Evolutionary conservation across 2,888 invertebrate species (phyloP).

Genomic region (Stratiomys singularior): DNA sequence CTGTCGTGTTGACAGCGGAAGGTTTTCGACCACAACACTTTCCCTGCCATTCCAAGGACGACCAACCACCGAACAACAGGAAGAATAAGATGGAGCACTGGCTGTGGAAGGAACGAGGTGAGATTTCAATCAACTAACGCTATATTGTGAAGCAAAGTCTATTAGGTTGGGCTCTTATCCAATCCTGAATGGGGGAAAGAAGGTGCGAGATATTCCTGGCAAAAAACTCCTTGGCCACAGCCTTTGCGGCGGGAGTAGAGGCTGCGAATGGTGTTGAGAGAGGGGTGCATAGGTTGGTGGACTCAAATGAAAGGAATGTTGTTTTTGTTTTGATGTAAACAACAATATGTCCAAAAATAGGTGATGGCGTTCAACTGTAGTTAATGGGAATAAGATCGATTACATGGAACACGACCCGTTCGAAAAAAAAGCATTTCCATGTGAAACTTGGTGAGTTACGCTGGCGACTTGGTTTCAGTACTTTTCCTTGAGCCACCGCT

Average conservation of each 20-base stretch:
- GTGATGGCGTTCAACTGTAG: not conserved
- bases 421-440: not conserved
- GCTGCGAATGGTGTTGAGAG: not conserved
- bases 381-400: conserved; percentile 20
- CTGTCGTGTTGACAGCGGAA: conserved; percentile 3
- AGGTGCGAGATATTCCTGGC: not conserved
- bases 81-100: too few relatives aligned
- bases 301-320: conserved; percentile 2
- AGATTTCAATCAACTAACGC: conserved; percentile 13
- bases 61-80: not conserved
- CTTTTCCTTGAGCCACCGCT: not conserved
- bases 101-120: not conserved
- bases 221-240: not conserved
- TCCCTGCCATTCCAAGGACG: conserved; percentile 18
- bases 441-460: not conserved
- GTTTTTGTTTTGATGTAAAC: conserved; percentile 6
- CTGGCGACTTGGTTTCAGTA: not conserved
- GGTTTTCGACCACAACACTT: not conserved
- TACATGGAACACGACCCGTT: not conserved
- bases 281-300: not conserved
- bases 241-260: too few relatives aligned
- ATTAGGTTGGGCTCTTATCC: not conserved
- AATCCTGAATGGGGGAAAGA: not conserved
- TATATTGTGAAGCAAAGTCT: not conserved
- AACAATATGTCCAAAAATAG: conserved; percentile 12